Conservation (phyloP, 2,797 vertebrate genomes). For the Coregonus ussuriensis region DNA sequence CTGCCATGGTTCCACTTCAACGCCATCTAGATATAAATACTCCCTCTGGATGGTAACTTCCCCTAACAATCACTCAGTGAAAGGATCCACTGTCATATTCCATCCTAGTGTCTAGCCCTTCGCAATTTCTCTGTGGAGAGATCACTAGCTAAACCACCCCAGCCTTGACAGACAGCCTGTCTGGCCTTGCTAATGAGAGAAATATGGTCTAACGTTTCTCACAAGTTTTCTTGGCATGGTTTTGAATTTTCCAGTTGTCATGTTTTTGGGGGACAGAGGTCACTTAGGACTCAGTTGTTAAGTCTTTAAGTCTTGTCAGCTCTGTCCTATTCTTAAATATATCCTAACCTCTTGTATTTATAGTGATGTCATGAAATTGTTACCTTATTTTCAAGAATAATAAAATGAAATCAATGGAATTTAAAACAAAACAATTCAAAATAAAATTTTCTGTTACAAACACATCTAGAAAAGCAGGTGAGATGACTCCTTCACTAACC, state of each 20-base stretch:
- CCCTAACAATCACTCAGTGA: slow-evolving; percentile 1
- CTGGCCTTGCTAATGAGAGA: slow-evolving; percentile 1
- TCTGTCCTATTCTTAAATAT: not conserved
- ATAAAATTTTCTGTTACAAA: not conserved
- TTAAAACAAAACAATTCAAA: not conserved
- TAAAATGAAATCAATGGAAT: not conserved
- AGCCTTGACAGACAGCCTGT: not conserved
- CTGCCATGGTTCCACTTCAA: not conserved
- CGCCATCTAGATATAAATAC: slow-evolving; percentile 8
- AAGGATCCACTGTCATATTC: slow-evolving; percentile 3
- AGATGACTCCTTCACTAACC: too few species aligned
- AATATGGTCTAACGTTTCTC: slow-evolving; percentile 14
- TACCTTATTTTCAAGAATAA: not conserved
- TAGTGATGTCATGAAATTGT: not conserved
- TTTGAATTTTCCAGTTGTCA: not conserved
- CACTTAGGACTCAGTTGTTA: not conserved
- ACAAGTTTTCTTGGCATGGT: not conserved
- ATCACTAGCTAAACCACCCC: not conserved
- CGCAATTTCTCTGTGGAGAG: not conserved
- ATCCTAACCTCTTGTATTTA: not conserved
- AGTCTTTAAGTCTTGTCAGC: not conserved
- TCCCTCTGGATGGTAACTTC: not conserved
- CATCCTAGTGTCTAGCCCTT: slow-evolving; percentile 7
- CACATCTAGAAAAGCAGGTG: not conserved
- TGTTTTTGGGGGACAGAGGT: not conserved